Percentiles rank a stretch among this genome's conserved stretches.
phyloP scores from a whole-genome alignment of 2,797 vertebrate species.

The Psittacula echo region DNA sequence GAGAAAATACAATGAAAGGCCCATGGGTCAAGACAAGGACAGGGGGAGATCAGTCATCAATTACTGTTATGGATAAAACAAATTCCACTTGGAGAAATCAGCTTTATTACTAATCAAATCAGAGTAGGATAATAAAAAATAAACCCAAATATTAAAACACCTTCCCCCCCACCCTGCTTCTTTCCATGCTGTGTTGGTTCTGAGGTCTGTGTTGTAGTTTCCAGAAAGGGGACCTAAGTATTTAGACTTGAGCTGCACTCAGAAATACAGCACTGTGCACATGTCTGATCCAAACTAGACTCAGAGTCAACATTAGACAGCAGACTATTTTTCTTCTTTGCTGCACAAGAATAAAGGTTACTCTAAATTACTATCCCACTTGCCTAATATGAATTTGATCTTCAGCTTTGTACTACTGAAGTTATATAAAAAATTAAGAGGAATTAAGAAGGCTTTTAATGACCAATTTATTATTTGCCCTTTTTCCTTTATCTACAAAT shows the following conservation, averaged over 20 bases:
- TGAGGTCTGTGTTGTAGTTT: neutral
- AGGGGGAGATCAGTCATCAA: neutral
- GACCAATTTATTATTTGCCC: neutral
- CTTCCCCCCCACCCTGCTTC: neutral
- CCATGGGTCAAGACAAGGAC: neutral
- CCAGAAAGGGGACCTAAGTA: neutral
- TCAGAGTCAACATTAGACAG: neutral
- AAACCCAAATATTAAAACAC: neutral
- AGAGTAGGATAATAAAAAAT: neutral
- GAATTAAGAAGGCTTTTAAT: neutral
- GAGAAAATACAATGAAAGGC: neutral
- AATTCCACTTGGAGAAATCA: neutral
- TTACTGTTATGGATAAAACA: neutral
- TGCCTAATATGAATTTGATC: neutral
- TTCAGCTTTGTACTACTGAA: neutral
- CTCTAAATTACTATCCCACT: neutral
- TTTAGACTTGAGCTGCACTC: neutral
- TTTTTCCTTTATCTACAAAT: neutral
- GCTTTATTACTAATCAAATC: neutral
- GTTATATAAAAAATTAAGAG: neutral
- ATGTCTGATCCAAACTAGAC: neutral
- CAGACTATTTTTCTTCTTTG: neutral
- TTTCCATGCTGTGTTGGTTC: accelerated
- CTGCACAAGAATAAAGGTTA: neutral
- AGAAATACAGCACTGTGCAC: neutral